Base-by-base conservation (phyloP, 1,140 invertebrate genomes). In the Elymnias hypermnestra region DNA sequence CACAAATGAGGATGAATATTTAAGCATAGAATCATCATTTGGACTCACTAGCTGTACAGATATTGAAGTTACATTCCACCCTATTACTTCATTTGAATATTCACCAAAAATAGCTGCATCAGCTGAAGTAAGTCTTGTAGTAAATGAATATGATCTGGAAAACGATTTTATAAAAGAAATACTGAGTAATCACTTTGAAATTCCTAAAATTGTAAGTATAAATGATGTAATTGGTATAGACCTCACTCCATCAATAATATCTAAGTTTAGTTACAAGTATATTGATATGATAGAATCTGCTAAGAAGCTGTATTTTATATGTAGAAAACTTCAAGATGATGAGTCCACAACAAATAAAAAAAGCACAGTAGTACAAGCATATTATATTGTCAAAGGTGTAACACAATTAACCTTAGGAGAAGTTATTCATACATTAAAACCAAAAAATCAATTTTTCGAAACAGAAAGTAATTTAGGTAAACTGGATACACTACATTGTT, bases 101-200 rank as follows among this genome's bases (percentile, higher is more conserved):
- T 57, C 69, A 50, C 75, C 79, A 50, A 78, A 81, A 59, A 82
- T 85, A 54, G 77, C 79, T 39, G 56, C 70, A 29, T 31, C 38
- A 9, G 79, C 77, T 23, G 74, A 81, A 68, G 71, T 81, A 0
- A 69, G 62, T 48, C 53, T 83, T 12, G 51, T 82, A 38, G 64
- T 75, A 7, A 81, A 75, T 70, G 74, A 83, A 18, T 73, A 71
- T 68, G 67, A 83, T 18, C 44, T 87, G 43, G 64, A 66, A 12
- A 85, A 83, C 64, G 83, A 86, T 42, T 79, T 87, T 48, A 46
- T 79, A 5, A 84, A 84, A 52, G 73, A 79, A 42, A 57, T 87
- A 29, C 48, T 87, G 28, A 79, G 57, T 40, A 83, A 84, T 45
- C 62, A 84, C 48, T 87, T 87, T 76, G 75, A 77, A 62, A 48